Base-by-base conservation (phyloP, 2,113 vertebrate species). In the Erythrolamprus reginae region DNA sequence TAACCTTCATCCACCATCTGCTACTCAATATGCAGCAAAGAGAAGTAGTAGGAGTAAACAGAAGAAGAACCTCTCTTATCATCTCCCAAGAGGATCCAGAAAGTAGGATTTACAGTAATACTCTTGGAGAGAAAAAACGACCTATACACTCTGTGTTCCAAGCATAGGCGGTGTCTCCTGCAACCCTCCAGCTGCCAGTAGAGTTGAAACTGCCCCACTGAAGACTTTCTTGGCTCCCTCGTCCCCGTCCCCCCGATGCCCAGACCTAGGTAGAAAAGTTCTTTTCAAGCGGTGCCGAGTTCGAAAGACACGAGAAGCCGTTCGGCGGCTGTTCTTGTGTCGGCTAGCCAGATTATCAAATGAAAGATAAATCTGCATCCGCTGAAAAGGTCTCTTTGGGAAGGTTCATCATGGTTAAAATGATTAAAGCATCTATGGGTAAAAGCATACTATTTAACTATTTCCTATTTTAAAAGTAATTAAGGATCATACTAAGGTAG, bases 41-140 rank as follows among this genome's bases (percentile, higher is more conserved):
- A 47, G 33, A 82, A 28, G 28, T 0, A 26, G 50, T 24, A 33
- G 92, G 2, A 58, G 52, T 52, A 28, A 58, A 33, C 38, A 56
- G 53, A 90, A 94, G 89, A 87, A 94, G 92, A 92, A 92, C 94
- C 48, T 95, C 92, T 91, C 88, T 93, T 94, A 82, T 93, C 1
- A 91, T 93, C 93, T 90, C 96, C 92, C 95, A 0, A 0, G 96
- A 94, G 96, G 89, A 56, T 91, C 92, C 88, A 86, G 70, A 53
- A 92, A 92, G 92, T 28, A 92, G 89, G 89, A 94, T 94, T 96
- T 96, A 95, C 96, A 94, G 95, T 96, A 96, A 96, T 93, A 83
- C 4, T 2, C 52, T 92, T 92, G 88, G 92, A 55, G 92, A 55
- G 33, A 85, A 88, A 91, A 89, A n/a, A 65, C 28, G 61, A 65